Evolutionary conservation across 2,113 vertebrate species (phyloP).

Genomic region (Saguinus midas): DNA sequence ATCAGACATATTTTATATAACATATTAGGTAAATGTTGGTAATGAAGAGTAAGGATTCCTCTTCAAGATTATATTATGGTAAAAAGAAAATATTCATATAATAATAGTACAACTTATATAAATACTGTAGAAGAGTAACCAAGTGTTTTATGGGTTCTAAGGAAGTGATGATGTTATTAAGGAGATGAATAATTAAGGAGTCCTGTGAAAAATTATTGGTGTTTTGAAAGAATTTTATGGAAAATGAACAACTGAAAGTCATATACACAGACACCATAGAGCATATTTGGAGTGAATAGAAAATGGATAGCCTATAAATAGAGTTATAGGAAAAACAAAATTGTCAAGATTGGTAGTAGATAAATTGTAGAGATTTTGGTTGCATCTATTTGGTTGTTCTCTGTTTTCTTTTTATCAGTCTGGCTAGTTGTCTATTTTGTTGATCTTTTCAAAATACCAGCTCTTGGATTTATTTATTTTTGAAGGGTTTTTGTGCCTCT

Average conservation of each 20-base stretch:
- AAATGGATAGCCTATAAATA: not conserved
- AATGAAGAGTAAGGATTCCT: not conserved
- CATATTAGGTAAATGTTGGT: not conserved
- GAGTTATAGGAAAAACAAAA: not conserved
- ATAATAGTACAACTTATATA: not conserved
- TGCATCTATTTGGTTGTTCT: not conserved
- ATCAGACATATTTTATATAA: not conserved
- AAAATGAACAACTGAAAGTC: not conserved
- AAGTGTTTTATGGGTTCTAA: not conserved
- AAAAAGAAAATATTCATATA: not conserved
- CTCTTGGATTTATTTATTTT: too few relatives aligned
- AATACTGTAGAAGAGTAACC: not conserved
- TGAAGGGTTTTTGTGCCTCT: too few relatives aligned
- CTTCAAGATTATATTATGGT: not conserved
- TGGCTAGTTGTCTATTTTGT: too few relatives aligned
- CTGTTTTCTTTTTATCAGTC: too few relatives aligned
- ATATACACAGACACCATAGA: not conserved
- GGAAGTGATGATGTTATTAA: not conserved
- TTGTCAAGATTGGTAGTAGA: not conserved
- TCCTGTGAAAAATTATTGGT: not conserved
- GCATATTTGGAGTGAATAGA: not conserved
- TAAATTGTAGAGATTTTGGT: not conserved
- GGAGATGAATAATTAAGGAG: not conserved
- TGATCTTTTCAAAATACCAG: too few relatives aligned
- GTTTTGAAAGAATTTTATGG: not conserved